phyloP scores from a whole-genome alignment of 2,113 vertebrate species.

The Psettodes erumei region DNA sequence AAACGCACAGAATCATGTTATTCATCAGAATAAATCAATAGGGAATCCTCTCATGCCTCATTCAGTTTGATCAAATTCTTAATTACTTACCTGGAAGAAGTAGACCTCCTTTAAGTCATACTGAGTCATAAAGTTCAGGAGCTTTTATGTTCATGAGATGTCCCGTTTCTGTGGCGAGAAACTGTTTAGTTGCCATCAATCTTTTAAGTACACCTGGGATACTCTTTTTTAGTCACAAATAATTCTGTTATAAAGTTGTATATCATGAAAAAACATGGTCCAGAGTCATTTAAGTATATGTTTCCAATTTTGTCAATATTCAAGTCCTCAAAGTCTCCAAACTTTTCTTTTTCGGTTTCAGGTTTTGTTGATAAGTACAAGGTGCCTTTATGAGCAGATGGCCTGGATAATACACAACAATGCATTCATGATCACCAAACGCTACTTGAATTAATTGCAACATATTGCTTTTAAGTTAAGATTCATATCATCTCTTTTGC shows the following conservation, averaged over 20 bases:
- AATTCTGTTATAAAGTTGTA: not conserved
- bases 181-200: not conserved
- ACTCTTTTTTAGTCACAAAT: no score
- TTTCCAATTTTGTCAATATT: slow-evolving; percentile 10
- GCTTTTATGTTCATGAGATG: not conserved
- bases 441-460: slow-evolving; percentile 53
- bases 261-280: not conserved
- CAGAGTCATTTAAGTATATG: not conserved
- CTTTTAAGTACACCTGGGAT: not conserved
- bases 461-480: slow-evolving; percentile 60
- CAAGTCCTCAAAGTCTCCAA: not conserved
- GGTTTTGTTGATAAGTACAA: slow-evolving; percentile 13
- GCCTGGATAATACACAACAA: slow-evolving; percentile 12
- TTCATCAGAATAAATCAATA: slow-evolving; percentile 32
- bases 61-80: slow-evolving; percentile 29
- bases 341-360: slow-evolving; percentile 23
- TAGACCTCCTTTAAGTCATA: not conserved
- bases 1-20: slow-evolving; percentile 31
- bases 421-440: slow-evolving; percentile 25
- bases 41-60: not conserved
- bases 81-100: slow-evolving; percentile 14
- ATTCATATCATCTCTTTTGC: slow-evolving; percentile 38
- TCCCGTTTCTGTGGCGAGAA: not conserved
- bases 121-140: not conserved
- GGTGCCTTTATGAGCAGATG: slow-evolving; percentile 29